Percentiles rank a stretch among this genome's conserved stretches.
Conservation (phyloP, 1,140 invertebrate species). For the Rhynchophorus ferrugineus region DNA sequence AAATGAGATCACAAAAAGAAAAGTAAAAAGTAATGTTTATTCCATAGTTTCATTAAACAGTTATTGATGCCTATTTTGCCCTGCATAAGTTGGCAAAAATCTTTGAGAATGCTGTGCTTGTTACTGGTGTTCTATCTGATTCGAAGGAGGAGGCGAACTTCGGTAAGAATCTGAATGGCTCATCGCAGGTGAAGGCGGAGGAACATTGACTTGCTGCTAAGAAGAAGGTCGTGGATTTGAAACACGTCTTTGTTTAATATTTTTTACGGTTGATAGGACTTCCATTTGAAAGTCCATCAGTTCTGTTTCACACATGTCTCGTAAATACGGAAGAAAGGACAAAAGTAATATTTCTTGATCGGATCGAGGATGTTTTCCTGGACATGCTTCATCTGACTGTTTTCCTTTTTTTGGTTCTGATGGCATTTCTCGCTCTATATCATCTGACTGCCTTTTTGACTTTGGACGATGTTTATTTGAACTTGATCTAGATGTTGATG, state of each 20-base stretch:
- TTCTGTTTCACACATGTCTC: constrained; percentile 15
- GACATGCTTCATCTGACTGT: no score
- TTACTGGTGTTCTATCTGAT: background rate
- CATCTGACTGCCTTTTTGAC: constrained; percentile 11
- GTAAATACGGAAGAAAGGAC: constrained; percentile 13
- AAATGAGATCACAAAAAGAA: background rate
- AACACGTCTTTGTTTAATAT: constrained; percentile 3
- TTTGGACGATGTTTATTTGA: background rate
- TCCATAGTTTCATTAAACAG: constrained; percentile 3
- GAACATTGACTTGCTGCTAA: constrained; percentile 1
- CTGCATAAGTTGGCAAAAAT: background rate
- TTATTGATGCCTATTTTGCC: constrained; percentile 3
- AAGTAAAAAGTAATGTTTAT: background rate
- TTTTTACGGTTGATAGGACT: constrained; percentile 11
- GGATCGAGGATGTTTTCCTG: background rate
- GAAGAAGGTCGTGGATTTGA: background rate
- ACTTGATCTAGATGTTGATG: constrained; percentile 5
- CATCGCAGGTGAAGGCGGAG: background rate
- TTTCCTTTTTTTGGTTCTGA: constrained; percentile 23
- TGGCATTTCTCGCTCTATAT: constrained; percentile 13
- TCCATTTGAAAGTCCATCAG: constrained; percentile 18
- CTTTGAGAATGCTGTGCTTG: background rate
- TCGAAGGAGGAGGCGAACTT: constrained; percentile 1
- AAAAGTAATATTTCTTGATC: constrained; percentile 12
- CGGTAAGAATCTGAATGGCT: background rate